phyloP scores from a whole-genome alignment of 2,113 vertebrate species.

The Centropus bengalensis region DNA sequence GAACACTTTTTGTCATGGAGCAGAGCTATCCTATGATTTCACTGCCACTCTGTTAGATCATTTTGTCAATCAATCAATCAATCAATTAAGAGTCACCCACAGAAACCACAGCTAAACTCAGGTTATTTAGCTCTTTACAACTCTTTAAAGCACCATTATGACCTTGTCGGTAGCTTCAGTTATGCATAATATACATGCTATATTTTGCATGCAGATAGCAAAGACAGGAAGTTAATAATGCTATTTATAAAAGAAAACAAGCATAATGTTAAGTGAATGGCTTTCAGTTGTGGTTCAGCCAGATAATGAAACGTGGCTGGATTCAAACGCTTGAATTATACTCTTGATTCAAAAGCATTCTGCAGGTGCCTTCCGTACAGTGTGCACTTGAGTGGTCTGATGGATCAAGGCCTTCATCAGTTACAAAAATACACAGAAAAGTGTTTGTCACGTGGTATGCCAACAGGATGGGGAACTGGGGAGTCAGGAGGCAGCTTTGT shows the following conservation, averaged over 20 bases:
- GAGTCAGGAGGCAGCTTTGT: neutral
- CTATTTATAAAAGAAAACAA: constrained; percentile 52
- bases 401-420: neutral
- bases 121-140: constrained; percentile 10
- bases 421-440: neutral
- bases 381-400: neutral
- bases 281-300: constrained; percentile 24
- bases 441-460: neutral
- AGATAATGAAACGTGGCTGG: constrained; percentile 16
- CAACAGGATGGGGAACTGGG: fast-evolving
- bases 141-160: constrained; percentile 36
- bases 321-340: neutral
- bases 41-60: neutral
- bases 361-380: neutral
- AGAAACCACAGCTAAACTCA: neutral
- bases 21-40: neutral
- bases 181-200: constrained; percentile 20
- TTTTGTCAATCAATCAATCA: neutral
- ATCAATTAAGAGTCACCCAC: neutral
- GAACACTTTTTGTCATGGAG: neutral
- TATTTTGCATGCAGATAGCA: constrained; percentile 40
- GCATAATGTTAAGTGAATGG: constrained; percentile 29
- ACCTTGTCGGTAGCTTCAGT: constrained; percentile 19
- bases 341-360: neutral
- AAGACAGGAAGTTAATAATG: constrained; percentile 32